These are phyloP conservation scores for Cataglyphis albicans DNA, from an alignment of 2,888 invertebrate species.

Conservation along the genomic window DNA sequence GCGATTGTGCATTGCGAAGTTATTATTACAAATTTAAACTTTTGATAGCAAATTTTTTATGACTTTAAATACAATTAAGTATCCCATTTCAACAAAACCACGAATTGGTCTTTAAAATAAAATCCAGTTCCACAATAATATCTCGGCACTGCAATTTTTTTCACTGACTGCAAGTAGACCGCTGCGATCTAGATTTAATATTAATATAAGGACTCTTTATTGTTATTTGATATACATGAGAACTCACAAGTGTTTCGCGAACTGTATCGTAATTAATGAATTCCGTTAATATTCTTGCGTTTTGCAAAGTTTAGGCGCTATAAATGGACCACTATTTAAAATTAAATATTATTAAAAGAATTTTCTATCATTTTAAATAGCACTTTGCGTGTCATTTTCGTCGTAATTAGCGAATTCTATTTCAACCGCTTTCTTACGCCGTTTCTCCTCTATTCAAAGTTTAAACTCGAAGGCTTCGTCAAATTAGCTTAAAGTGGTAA, in stretches of 20 bases:
- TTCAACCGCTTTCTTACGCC: constrained; percentile 44
- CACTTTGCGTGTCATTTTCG: background rate
- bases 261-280: background rate
- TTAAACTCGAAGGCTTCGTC: background rate
- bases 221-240: background rate
- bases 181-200: constrained; percentile 13
- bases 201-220: constrained; percentile 27
- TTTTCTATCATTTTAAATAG: background rate
- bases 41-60: background rate
- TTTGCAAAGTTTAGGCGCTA: background rate
- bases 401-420: constrained; percentile 19
- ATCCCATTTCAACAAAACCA: background rate
- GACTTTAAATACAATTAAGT: background rate
- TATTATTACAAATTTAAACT: background rate
- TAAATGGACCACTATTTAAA: background rate
- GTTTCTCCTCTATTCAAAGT: constrained; percentile 23
- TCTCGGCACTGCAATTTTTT: constrained; percentile 7
- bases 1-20: background rate
- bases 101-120: constrained; percentile 9
- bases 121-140: background rate
- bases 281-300: background rate
- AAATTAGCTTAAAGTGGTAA: background rate
- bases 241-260: background rate
- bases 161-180: constrained; percentile 15
- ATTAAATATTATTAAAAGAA: background rate